A percentile compares a stretch with the other conserved stretches of the same genome.
Evolutionary conservation across 2,797 vertebrate genomes (phyloP).

Genomic region (Acanthopagrus latus): DNA sequence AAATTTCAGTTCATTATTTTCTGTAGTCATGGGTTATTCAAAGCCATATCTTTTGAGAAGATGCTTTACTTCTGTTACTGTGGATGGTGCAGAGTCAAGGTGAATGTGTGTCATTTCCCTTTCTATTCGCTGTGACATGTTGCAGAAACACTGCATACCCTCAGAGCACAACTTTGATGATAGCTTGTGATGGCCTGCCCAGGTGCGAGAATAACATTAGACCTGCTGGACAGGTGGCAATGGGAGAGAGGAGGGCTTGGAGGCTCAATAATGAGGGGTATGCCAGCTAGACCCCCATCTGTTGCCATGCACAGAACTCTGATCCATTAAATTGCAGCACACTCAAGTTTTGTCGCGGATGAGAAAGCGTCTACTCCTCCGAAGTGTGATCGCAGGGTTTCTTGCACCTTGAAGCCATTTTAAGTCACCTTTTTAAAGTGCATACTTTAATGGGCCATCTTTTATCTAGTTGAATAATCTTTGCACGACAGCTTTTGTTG

Average conservation of each 20-base stretch:
- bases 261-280: slow-evolving; percentile 82
- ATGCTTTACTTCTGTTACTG: slow-evolving; percentile 23
- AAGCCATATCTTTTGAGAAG: slow-evolving; percentile 14
- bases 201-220: slow-evolving; percentile 86
- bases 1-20: not conserved
- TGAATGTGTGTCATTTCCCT: slow-evolving; percentile 70
- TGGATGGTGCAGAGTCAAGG: slow-evolving; percentile 52
- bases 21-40: slow-evolving; percentile 11
- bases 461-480: slow-evolving; percentile 31
- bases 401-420: slow-evolving; percentile 41
- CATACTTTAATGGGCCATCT: slow-evolving; percentile 17
- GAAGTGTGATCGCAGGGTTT: slow-evolving; percentile 41
- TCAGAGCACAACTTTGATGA: slow-evolving; percentile 83
- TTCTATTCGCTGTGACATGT: slow-evolving; percentile 70
- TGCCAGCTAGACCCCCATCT: slow-evolving; percentile 86
- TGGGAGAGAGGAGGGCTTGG: slow-evolving; percentile 76
- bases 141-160: slow-evolving; percentile 76
- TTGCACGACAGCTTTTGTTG: slow-evolving; percentile 29
- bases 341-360: slow-evolving; percentile 77
- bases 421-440: slow-evolving; percentile 42
- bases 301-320: slow-evolving; percentile 79
- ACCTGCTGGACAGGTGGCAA: slow-evolving; percentile 85
- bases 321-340: slow-evolving; percentile 82
- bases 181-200: slow-evolving; percentile 80
- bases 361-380: slow-evolving; percentile 57